Evolutionary conservation across 2,797 vertebrate species (phyloP).

Genomic region (Poecilia velifera): DNA sequence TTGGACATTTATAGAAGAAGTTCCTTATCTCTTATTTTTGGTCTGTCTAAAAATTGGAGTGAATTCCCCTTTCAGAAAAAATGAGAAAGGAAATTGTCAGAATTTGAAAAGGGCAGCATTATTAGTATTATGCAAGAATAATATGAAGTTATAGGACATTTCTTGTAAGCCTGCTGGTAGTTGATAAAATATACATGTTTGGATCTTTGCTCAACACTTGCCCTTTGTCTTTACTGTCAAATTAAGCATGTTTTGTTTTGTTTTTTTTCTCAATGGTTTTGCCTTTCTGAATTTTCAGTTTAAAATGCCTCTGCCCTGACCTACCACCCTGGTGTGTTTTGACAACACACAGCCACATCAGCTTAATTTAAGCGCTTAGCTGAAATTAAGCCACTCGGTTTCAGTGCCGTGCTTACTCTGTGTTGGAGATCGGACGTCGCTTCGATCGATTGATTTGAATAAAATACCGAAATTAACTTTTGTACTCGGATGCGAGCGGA

Average conservation of each 20-base stretch:
- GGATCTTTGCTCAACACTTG: constrained; percentile 18
- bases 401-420: constrained; percentile 79
- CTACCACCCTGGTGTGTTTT: constrained; percentile 20
- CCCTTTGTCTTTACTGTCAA: constrained; percentile 32
- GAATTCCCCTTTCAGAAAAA: not conserved
- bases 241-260: constrained; percentile 5
- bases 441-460: constrained; percentile 22
- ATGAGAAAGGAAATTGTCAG: not conserved
- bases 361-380: constrained; percentile 47
- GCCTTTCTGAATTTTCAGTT: constrained; percentile 19
- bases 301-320: constrained; percentile 23
- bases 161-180: not conserved
- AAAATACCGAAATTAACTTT: constrained; percentile 67
- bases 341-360: constrained; percentile 24
- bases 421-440: constrained; percentile 74
- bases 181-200: constrained; percentile 38
- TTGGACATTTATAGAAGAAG: constrained; percentile 46
- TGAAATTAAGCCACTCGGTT: constrained; percentile 69
- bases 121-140: not conserved
- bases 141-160: not conserved
- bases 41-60: not conserved
- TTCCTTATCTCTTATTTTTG: constrained; percentile 34
- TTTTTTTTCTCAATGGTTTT: constrained; percentile 8
- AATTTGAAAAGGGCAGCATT: not conserved
- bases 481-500: constrained; percentile 79